phyloP scores from a whole-genome alignment of 2,113 vertebrate species.

The Psilopogon haemacephalus region DNA sequence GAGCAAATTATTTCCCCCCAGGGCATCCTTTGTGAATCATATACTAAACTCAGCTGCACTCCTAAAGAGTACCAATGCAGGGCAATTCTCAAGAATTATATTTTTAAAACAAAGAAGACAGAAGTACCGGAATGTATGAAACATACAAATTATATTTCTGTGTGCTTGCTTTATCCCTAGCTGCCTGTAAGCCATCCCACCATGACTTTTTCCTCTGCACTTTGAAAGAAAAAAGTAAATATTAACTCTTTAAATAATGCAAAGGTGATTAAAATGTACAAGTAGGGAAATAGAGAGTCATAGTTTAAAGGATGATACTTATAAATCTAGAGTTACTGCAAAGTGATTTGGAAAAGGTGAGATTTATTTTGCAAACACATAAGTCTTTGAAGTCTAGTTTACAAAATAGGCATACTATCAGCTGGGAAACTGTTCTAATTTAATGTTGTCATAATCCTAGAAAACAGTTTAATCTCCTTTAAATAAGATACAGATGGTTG shows the following conservation, averaged over 20 bases:
- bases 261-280: not conserved
- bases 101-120: not conserved
- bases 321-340: not conserved
- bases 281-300: not conserved
- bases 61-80: not conserved
- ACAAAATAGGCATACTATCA: not conserved
- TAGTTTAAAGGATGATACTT: not conserved
- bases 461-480: slow-evolving; percentile 8
- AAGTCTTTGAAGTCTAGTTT: not conserved
- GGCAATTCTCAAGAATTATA: not conserved
- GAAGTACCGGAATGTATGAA: not conserved
- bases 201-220: not conserved
- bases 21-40: not conserved
- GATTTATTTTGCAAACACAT: not conserved
- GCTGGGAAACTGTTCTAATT: slow-evolving; percentile 15
- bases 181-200: not conserved
- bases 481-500: slow-evolving; percentile 57
- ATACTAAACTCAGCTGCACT: not conserved
- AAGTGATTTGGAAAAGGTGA: not conserved
- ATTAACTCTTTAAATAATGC: not conserved
- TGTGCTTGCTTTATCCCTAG: not conserved
- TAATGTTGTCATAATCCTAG: slow-evolving; percentile 14
- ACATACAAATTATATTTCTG: not conserved
- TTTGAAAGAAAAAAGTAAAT: not conserved
- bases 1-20: not conserved